Evolutionary conservation across 1,140 invertebrate species (phyloP).

Genomic region (Drosophila neocordata): DNA sequence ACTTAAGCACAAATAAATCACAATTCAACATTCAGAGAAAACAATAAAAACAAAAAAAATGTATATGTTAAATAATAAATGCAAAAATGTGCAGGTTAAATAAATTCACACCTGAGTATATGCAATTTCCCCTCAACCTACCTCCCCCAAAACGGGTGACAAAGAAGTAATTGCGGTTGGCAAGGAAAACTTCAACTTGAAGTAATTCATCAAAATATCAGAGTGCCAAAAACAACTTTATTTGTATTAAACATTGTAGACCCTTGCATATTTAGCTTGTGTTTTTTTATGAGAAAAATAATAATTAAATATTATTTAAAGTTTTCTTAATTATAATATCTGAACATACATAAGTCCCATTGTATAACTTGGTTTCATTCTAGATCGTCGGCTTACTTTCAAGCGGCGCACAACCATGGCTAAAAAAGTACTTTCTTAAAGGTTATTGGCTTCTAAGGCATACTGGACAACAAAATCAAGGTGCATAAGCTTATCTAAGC

Average conservation of each 20-base stretch:
- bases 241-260: not conserved
- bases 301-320: no score
- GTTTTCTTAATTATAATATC: no score
- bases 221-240: not conserved
- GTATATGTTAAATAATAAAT: slow-evolving; percentile 51
- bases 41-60: slow-evolving; percentile 21
- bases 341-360: no score
- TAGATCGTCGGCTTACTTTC: no score
- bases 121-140: slow-evolving; percentile 49
- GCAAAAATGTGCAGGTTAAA: slow-evolving; percentile 72
- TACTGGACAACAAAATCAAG: no score
- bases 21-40: not conserved
- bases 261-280: no score
- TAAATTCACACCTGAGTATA: slow-evolving; percentile 72
- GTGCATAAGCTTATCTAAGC: no score
- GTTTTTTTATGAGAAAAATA: no score
- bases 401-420: no score
- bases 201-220: slow-evolving; percentile 60
- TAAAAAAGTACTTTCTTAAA: no score
- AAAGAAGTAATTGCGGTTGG: slow-evolving; percentile 67
- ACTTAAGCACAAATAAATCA: slow-evolving; percentile 35
- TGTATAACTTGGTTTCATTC: no score
- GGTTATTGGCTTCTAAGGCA: no score
- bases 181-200: slow-evolving; percentile 55
- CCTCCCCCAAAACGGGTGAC: slow-evolving; percentile 15